phyloP scores from a whole-genome alignment of 2,888 invertebrate species.

The Thymelicus lineola region DNA sequence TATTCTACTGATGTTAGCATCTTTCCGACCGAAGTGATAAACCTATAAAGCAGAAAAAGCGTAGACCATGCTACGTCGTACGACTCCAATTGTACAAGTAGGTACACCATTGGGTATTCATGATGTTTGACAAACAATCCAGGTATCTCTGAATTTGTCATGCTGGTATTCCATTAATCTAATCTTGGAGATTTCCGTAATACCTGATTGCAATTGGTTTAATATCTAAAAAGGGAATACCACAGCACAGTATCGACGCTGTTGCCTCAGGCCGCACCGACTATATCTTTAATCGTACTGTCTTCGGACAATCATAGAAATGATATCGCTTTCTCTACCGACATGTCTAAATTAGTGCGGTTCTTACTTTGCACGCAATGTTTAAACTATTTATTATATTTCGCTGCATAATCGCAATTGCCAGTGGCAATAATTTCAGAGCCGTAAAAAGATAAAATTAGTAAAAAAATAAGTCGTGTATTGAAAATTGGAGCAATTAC shows the following conservation, averaged over 20 bases:
- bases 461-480: no score
- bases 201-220: slow-evolving; percentile 1
- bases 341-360: slow-evolving; percentile 11
- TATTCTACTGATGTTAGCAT: no score
- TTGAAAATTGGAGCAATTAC: no score
- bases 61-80: no score
- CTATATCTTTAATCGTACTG: slow-evolving; percentile 23
- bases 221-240: slow-evolving; percentile 7
- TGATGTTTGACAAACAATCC: no score
- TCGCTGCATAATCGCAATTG: no score
- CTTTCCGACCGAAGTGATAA: no score
- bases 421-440: no score
- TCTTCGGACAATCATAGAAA: slow-evolving; percentile 26
- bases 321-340: slow-evolving; percentile 26
- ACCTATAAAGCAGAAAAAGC: no score
- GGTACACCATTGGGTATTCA: no score
- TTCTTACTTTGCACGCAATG: background rate
- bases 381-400: background rate
- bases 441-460: no score
- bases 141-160: background rate
- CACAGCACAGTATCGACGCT: background rate
- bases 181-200: background rate
- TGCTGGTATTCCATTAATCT: background rate
- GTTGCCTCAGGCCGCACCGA: slow-evolving; percentile 10
- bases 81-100: no score